These are phyloP conservation scores for Drosophila trapezifrons DNA, from an alignment of 1,140 invertebrate genomes.

Conservation along the genomic window DNA sequence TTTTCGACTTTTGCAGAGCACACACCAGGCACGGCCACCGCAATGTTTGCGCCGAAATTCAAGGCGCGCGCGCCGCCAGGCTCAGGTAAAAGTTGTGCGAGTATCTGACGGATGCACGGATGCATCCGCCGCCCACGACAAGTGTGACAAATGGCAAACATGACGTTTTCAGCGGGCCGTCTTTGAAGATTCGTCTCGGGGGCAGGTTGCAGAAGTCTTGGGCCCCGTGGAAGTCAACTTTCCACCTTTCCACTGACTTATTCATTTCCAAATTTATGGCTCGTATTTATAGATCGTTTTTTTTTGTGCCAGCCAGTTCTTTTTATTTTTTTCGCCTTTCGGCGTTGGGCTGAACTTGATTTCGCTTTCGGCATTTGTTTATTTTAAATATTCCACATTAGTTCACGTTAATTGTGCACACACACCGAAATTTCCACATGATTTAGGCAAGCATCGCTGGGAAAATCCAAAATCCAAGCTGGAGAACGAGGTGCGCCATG, in stretches of 20 bases:
- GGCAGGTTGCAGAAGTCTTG: constrained; percentile 49
- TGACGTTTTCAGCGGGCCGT: constrained; percentile 66
- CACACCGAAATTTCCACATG: constrained; percentile 56
- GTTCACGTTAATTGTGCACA: constrained; percentile 62
- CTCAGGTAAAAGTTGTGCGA: constrained; percentile 87
- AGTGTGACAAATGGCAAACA: constrained; percentile 62
- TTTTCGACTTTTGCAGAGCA: constrained; percentile 68
- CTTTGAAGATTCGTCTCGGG: constrained; percentile 39
- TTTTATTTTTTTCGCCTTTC: constrained; percentile 4
- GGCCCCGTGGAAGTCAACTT: constrained; percentile 45
- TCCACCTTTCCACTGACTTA: constrained; percentile 45
- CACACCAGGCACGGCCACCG: constrained; percentile 54
- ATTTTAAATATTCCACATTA: constrained; percentile 79
- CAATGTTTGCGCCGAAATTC: constrained; percentile 90
- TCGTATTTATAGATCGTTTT: constrained; percentile 64
- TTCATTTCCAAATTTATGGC: constrained; percentile 62
- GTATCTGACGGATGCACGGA: constrained; percentile 32
- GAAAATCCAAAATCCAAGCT: constrained; percentile 43
- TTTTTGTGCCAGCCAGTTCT: constrained; percentile 4
- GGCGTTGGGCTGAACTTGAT: constrained; percentile 65
- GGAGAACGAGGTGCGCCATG: constrained; percentile 57
- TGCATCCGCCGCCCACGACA: constrained; percentile 33
- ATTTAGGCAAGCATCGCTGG: constrained; percentile 42
- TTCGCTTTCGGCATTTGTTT: constrained; percentile 59
- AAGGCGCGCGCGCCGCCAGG: constrained; percentile 89